These are phyloP conservation scores for Phymorhynchus buccinoides DNA, from an alignment of 1,140 invertebrate species.

Conservation along the genomic window DNA sequence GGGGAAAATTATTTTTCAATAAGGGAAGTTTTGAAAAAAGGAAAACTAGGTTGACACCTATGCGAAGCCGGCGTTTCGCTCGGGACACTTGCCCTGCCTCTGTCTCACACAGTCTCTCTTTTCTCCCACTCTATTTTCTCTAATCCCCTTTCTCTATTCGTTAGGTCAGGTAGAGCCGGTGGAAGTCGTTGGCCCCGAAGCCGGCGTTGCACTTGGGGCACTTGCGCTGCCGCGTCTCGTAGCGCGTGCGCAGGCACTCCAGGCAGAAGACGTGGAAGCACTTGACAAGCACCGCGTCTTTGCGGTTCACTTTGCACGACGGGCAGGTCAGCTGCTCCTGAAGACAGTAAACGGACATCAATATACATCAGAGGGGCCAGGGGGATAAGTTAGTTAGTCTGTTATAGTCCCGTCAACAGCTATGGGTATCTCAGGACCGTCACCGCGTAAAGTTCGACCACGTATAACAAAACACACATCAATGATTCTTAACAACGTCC, in stretches of 20 bases:
- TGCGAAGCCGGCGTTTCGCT: conserved; percentile 96
- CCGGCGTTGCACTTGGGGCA: conserved; percentile 99
- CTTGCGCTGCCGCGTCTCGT: conserved; percentile 96
- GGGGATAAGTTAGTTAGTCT: too few species aligned
- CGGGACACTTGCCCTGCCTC: too few species aligned
- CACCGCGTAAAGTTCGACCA: too few species aligned
- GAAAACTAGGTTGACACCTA: too few species aligned
- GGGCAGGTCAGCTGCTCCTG: conserved; percentile 96
- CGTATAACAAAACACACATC: too few species aligned
- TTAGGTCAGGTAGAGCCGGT: conserved; percentile 71
- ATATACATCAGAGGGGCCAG: conserved; percentile 6
- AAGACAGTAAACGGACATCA: neutral
- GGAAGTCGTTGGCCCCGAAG: conserved; percentile 97
- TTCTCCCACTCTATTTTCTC: too few species aligned
- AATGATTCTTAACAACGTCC: too few species aligned
- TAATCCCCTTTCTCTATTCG: conserved; percentile 71
- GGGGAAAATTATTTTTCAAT: too few species aligned
- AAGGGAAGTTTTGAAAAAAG: too few species aligned
- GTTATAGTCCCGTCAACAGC: too few species aligned
- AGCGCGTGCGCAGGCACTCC: conserved; percentile 97
- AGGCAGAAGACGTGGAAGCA: conserved; percentile 99
- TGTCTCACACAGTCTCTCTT: too few species aligned
- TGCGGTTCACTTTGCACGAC: conserved; percentile 98
- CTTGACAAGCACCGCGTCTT: conserved; percentile 98
- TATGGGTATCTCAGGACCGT: too few species aligned